Evolutionary conservation across 2,797 vertebrate species (phyloP), one percentile per base, ranked within the genome.

Genomic region (Chrosomus eos): DNA sequence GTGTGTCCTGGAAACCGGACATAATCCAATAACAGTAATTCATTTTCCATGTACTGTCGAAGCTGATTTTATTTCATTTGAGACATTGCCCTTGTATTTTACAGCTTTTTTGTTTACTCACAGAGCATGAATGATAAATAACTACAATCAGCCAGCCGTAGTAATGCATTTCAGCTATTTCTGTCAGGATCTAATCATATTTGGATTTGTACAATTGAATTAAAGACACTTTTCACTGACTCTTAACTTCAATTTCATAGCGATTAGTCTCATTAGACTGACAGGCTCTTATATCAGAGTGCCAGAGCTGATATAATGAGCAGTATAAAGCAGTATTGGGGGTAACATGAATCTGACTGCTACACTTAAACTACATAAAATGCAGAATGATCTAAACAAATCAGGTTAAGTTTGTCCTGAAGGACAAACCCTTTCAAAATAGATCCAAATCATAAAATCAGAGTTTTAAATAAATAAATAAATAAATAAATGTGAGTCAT

Each of bases 211-310:
- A 31, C 73, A 78, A 88, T 87, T 79, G 53, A 87, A 83, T 90
- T 86, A 90, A 81, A 77, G 84, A 84, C 70, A 81, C 82, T 77
- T 86, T 83, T 86, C 78, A 13, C 67, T 81, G 75, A 80, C 82
- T 60, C 77, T 76, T 82, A 75, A 80, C 81, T 84, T 66, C 55
- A 84, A 76, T 84, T 87, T 81, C 62, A 60, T 80, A 80, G 80
- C 81, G 85, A 87, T 88, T 87, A 85, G 75, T 87, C 86, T 88
- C 84, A 85, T 90, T 74, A 87, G 53, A 71, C 67, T 45, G 84
- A 76, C 86, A 67, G 82, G 21, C 64, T 78, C 76, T 83, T 87
- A 64, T 78, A 48, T 68, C 76, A 87, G 62, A 81, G 81, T 45
- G 72, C 74, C 68, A 73, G 33, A n/a, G 66, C 40, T 86, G 74